These are phyloP conservation scores for Meliscaeva auricollis DNA, from an alignment of 2,888 invertebrate species.

Conservation along the genomic window DNA sequence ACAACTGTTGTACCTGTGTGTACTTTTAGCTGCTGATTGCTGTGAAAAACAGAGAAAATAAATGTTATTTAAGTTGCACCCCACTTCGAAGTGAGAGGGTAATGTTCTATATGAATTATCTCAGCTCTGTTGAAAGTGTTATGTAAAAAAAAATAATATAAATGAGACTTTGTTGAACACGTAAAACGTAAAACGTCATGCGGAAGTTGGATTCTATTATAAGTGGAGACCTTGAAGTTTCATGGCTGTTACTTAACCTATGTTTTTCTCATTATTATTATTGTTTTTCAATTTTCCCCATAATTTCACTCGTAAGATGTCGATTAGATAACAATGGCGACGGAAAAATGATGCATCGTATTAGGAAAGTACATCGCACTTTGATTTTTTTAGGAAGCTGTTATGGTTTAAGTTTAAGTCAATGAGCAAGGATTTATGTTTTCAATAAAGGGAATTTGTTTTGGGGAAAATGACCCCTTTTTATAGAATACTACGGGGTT, in stretches of 20 bases:
- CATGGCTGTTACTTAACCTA: conserved; percentile 45
- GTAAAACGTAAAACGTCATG: conserved; percentile 46
- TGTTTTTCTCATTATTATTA: conserved; percentile 34
- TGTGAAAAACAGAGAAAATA: conserved; percentile 22
- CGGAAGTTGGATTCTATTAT: conserved; percentile 47
- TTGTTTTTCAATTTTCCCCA: conserved; percentile 30
- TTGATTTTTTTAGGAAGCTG: neutral
- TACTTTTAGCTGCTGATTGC: neutral
- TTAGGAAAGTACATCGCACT: conserved; percentile 21
- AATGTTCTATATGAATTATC: conserved; percentile 38
- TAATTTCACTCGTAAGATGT: conserved; percentile 34
- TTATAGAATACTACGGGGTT: too few relatives aligned
- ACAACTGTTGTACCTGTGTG: conserved; percentile 1
- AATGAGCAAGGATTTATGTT: too few relatives aligned
- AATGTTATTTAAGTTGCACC: conserved; percentile 17
- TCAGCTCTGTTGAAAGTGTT: conserved; percentile 17
- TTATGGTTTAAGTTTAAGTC: too few relatives aligned
- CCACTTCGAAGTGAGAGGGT: conserved; percentile 16
- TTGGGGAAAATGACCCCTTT: too few relatives aligned
- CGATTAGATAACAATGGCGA: conserved; percentile 1
- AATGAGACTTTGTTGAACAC: conserved; percentile 1
- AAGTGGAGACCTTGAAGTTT: conserved; percentile 29
- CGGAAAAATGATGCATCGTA: neutral
- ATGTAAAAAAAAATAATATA: neutral
- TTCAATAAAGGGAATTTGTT: too few relatives aligned